Evolutionary conservation across 2,888 invertebrate genomes (phyloP), one percentile per base, ranked within the genome.

Genomic region (Rotaria socialis): DNA sequence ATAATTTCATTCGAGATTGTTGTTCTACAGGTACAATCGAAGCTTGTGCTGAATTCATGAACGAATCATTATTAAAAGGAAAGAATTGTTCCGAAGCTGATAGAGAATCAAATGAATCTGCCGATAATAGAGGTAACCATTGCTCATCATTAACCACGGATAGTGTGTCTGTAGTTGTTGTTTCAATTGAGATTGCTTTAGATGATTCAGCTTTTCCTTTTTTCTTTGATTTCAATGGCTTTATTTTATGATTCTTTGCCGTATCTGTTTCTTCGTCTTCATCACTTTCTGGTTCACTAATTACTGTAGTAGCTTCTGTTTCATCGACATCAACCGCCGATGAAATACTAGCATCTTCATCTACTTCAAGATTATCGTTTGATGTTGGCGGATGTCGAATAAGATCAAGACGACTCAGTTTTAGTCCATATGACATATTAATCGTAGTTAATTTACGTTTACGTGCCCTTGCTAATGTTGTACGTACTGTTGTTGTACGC

Each of bases 361-460:
- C 67, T 11, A 27, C 35, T 11, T 67, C 67, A 67, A 4, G 27
- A 67, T 35, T 14, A 67, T 67, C 35, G 35, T 35, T 35, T 67
- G 67, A 67, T 41, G 1, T 19, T 19, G 10, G 19, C 19, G 67
- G 67, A 67, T 67, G 80, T 47, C 47, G 80, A 80, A 80, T 80
- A 24, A 80, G 47, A 47, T 80, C 80, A n/a, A 80, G 24, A 24
- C 80, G 80, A 80, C 80, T 80, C 11, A 47, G n/a, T 47, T 35
- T 24, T 47, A 24, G n/a, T 24, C 47, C 80, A 11, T n/a, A 24
- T 47, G 24, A n/a, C n/a, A 80, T n/a, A 80, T n/a, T 47, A 47
- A 80, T 19, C 5, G 80, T 80, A 24, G 80, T 43, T 47, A 47
- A n/a, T 47, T 80, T 80, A 19, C 80, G 80, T 80, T 24, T 22